Evolutionary conservation across 2,797 vertebrate species (phyloP).

Genomic region (Cyclopterus lumpus): DNA sequence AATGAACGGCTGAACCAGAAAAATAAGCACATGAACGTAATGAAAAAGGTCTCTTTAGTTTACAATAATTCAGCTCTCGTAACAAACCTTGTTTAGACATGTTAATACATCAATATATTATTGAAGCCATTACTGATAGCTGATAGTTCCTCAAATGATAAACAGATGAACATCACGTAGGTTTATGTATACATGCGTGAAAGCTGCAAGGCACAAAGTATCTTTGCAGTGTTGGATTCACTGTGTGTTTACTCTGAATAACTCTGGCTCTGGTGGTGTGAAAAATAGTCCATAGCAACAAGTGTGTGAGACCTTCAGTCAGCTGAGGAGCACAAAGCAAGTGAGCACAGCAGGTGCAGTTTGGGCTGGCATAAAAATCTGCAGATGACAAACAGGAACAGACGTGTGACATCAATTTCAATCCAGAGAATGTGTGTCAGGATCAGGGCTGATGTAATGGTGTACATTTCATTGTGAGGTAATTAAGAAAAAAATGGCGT

Average conservation of each 20-base stretch:
- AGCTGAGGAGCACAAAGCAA: slow-evolving; percentile 24
- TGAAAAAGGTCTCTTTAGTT: neutral
- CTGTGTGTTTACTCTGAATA: neutral
- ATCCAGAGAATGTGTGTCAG: slow-evolving; percentile 26
- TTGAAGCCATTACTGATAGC: neutral
- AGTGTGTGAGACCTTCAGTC: slow-evolving; percentile 34
- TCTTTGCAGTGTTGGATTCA: neutral
- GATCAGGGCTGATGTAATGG: slow-evolving; percentile 16
- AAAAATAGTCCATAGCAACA: slow-evolving; percentile 38
- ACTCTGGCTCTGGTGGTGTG: slow-evolving; percentile 12
- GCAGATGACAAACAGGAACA: slow-evolving; percentile 19
- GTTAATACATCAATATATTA: neutral
- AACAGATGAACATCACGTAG: neutral
- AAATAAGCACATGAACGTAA: neutral
- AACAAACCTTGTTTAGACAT: neutral
- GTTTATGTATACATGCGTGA: neutral
- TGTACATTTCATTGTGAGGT: slow-evolving; percentile 12
- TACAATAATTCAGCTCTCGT: neutral
- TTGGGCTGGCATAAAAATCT: neutral
- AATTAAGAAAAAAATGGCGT: neutral
- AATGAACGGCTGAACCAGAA: neutral
- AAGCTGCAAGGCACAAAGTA: slow-evolving; percentile 1
- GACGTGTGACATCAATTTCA: slow-evolving; percentile 7
- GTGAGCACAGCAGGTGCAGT: neutral
- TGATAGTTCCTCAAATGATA: neutral